These are phyloP conservation scores for Neoscelio sp. DNA, from an alignment of 2,888 invertebrate species.

Conservation along the genomic window DNA sequence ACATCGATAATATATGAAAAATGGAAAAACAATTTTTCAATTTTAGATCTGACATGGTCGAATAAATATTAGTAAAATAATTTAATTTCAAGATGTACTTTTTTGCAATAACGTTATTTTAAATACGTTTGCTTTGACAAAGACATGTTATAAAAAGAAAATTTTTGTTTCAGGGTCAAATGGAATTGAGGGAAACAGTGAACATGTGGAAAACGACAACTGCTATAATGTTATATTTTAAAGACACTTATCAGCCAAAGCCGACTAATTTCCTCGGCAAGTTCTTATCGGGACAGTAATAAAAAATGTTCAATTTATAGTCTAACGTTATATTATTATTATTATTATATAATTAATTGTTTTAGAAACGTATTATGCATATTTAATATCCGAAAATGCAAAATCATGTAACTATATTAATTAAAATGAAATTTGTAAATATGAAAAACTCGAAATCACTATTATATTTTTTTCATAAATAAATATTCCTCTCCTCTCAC, in stretches of 20 bases:
- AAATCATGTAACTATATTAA: constrained; percentile 2
- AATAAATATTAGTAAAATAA: too few species aligned
- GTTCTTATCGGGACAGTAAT: constrained; percentile 90
- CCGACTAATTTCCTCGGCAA: constrained; percentile 96
- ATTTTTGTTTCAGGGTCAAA: constrained; percentile 94
- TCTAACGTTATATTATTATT: neutral
- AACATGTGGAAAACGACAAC: constrained; percentile 95
- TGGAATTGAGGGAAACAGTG: constrained; percentile 95
- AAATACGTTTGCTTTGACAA: too few species aligned
- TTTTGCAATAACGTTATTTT: neutral
- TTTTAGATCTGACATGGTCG: too few species aligned
- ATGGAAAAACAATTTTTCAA: too few species aligned
- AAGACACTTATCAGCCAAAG: constrained; percentile 92
- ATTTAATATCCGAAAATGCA: too few species aligned
- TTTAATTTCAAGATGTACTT: too few species aligned
- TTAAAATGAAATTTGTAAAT: constrained; percentile 33
- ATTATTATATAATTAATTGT: constrained; percentile 18
- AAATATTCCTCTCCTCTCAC: too few species aligned
- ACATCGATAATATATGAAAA: too few species aligned
- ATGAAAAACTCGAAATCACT: neutral
- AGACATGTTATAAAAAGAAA: too few species aligned
- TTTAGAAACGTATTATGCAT: constrained; percentile 26
- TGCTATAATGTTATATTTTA: constrained; percentile 94
- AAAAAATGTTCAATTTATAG: constrained; percentile 69
- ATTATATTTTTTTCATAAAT: neutral